These are phyloP conservation scores for Cephalotes varians DNA, from an alignment of 2,888 invertebrate genomes.

Conservation along the genomic window DNA sequence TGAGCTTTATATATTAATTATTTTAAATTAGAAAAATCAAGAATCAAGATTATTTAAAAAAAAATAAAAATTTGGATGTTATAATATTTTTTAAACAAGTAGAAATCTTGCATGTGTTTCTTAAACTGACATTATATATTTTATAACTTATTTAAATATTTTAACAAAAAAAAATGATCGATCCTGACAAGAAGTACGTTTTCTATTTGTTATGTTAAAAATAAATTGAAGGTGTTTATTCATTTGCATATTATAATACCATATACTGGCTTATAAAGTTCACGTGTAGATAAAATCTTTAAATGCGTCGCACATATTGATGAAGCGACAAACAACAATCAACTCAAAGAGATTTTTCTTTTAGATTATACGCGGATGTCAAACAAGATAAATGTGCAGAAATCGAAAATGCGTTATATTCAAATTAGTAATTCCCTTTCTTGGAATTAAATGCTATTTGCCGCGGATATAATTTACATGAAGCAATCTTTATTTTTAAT, in stretches of 20 bases:
- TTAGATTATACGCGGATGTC: slow-evolving; percentile 36
- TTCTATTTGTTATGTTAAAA: neutral
- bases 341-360: slow-evolving; percentile 36
- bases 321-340: slow-evolving; percentile 28
- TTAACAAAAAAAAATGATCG: neutral
- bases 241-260: slow-evolving; percentile 3
- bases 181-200: neutral
- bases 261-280: slow-evolving; percentile 8
- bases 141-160: neutral
- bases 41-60: neutral
- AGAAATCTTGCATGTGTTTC: neutral
- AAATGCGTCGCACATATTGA: slow-evolving; percentile 11
- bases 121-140: neutral
- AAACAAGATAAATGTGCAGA: slow-evolving; percentile 40
- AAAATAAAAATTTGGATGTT: neutral
- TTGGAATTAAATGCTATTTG: slow-evolving; percentile 26
- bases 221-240: slow-evolving; percentile 8
- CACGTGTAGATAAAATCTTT: slow-evolving; percentile 23
- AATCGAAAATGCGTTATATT: slow-evolving; percentile 42
- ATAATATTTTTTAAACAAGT: neutral
- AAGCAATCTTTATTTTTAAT: slow-evolving; percentile 64
- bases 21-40: neutral
- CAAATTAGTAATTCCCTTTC: slow-evolving; percentile 40
- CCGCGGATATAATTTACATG: slow-evolving; percentile 36
- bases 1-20: neutral